Evolutionary conservation across 2,113 vertebrate genomes (phyloP).

Genomic region (Trichechus manatus): DNA sequence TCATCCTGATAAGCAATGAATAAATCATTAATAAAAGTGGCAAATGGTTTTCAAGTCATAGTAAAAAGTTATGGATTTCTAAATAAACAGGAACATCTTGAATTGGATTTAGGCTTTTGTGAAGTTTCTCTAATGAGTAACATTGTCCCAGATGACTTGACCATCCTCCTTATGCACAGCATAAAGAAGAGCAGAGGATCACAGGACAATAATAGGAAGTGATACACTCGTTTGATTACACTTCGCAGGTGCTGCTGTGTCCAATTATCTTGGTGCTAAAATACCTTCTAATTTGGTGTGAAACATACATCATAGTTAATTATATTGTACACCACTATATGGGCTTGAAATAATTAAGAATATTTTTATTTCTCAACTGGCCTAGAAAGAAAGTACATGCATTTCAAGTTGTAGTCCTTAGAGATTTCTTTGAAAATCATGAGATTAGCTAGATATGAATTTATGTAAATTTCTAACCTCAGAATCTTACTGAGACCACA

Average conservation of each 20-base stretch:
- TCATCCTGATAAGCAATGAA: neutral
- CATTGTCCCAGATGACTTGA: conserved; percentile 43
- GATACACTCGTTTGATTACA: conserved; percentile 80
- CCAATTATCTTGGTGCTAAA: conserved; percentile 84
- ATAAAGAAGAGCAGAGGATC: conserved; percentile 56
- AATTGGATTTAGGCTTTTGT: neutral
- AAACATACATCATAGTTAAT: conserved; percentile 85
- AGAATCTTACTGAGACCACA: conserved; percentile 60
- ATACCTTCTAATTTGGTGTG: conserved; percentile 84
- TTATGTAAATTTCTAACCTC: conserved; percentile 76
- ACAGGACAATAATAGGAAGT: conserved; percentile 64
- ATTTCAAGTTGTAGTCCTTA: conserved; percentile 79
- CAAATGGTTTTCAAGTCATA: neutral
- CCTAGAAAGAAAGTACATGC: conserved; percentile 80
- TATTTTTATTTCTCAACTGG: conserved; percentile 83
- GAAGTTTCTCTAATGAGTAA: conserved; percentile 51
- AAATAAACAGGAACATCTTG: conserved; percentile 32
- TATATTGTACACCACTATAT: conserved; percentile 71
- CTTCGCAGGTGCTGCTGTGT: conserved; percentile 81
- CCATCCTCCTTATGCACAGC: conserved; percentile 3
- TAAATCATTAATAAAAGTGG: conserved; percentile 51
- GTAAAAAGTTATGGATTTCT: neutral
- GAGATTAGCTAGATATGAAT: conserved; percentile 75
- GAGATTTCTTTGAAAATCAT: conserved; percentile 75
- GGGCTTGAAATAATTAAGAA: conserved; percentile 87